Percentiles rank a stretch among this genome's conserved stretches.
Evolutionary conservation across 1,140 invertebrate genomes (phyloP).

Genomic region (Teleopsis dalmanni): DNA sequence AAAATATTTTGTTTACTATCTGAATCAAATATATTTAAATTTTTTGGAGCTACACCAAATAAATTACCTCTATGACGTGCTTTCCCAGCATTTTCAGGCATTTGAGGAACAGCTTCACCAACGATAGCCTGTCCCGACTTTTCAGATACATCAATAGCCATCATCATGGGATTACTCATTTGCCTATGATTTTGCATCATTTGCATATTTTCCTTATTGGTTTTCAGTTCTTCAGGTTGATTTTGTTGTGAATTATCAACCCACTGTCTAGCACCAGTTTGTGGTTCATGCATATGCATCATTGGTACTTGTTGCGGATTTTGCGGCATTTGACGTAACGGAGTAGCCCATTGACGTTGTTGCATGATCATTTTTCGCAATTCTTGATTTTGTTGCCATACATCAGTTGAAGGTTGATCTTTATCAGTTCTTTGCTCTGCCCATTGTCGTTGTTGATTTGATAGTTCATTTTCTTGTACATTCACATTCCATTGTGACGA

Average conservation of each 20-base stretch:
- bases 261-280: neutral
- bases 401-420: neutral
- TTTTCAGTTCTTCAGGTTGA: neutral
- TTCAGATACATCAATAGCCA: no score
- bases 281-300: conserved; percentile 1
- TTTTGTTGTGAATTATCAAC: neutral
- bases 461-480: neutral
- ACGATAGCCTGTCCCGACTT: conserved; percentile 6
- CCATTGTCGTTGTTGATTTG: conserved; percentile 3
- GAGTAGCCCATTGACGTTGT: neutral
- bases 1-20: neutral
- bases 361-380: neutral
- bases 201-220: neutral
- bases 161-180: conserved; percentile 4
- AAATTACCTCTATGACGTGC: conserved; percentile 40
- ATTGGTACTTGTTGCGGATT: neutral
- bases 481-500: no score
- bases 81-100: conserved; percentile 17
- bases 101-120: conserved; percentile 31
- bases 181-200: neutral
- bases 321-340: neutral
- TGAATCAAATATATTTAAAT: conserved; percentile 14
- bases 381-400: neutral
- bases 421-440: neutral
- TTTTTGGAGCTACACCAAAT: conserved; percentile 27